Base-by-base conservation (phyloP, 2,797 vertebrate species). In the Typhlichthys subterraneus region DNA sequence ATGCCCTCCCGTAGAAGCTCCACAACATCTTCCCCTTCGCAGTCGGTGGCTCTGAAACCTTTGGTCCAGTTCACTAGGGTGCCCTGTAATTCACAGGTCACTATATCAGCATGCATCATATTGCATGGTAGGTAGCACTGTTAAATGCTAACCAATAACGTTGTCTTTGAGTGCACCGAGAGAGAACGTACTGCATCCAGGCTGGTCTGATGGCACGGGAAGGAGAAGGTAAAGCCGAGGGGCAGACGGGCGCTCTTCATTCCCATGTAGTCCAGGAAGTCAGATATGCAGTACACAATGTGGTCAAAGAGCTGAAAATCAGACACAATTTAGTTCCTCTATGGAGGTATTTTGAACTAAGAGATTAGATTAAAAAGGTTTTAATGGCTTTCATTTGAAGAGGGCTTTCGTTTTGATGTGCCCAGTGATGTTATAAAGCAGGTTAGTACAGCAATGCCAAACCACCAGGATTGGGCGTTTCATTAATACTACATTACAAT, bases 191-290 rank as follows among this genome's bases (percentile, higher is more conserved):
- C 98, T 61, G 93, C 95, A 55, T 99, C 97, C 80, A 99, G 85
- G 74, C 95, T 98, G 23, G 93, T 98, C 92, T 99, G 98, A 62
- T 94, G 93, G 87, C 97, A 99, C 69, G 98, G 97, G 87, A 99
- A 99, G 3, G 97, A 99, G 88, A 99, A 99, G 0, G 98, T 99
- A 87, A 99, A 99, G 47, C 98, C 98, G 51, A 99, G 91, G 7
- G 98, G 98, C 85, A 99, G 93, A 3, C 93, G 93, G 45, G 96
- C 95, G 0, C 96, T 97, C 88, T 99, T 99, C 92, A 99, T 99
- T 0, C 98, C 98, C 98, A 99, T 99, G 78, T 99, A 99, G 89
- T 99, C 98, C 93, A 99, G 90, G 92, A 99, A 99, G 88, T 99
- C 98, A 0, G 97, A 99, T 87, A 99, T 99, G 90, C 98, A 99